phyloP scores from a whole-genome alignment of 2,797 vertebrate genomes.

The Sebastes diploproa region DNA sequence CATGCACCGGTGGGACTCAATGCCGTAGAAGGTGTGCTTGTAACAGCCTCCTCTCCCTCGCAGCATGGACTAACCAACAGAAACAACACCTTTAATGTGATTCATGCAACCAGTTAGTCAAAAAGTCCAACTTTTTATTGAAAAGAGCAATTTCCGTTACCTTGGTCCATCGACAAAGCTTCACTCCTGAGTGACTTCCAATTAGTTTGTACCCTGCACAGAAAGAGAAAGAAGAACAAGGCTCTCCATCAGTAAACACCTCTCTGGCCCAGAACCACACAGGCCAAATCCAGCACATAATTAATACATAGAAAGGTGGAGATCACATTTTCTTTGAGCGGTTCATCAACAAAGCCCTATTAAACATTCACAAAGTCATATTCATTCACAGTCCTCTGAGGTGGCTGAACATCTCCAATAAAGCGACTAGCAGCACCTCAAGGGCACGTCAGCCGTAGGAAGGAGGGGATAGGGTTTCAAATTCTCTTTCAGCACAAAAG shows the following conservation, averaged over 20 bases:
- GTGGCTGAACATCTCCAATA: neutral
- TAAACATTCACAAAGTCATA: neutral
- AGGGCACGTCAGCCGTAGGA: neutral
- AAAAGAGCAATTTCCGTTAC: constrained; percentile 67
- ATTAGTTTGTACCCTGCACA: constrained; percentile 91
- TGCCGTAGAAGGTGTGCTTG: constrained; percentile 97
- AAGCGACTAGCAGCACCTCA: neutral
- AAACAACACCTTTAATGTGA: neutral
- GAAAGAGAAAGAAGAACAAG: constrained; percentile 9
- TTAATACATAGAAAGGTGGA: neutral
- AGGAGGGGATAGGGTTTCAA: neutral
- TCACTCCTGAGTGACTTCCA: constrained; percentile 96
- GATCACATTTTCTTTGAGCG: neutral
- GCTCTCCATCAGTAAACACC: neutral
- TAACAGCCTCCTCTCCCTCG: constrained; percentile 95
- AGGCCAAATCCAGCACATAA: neutral
- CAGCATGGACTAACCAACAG: constrained; percentile 87
- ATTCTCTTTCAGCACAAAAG: constrained; percentile 16
- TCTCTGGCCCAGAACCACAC: neutral
- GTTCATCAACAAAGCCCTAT: neutral
- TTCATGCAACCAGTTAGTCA: neutral
- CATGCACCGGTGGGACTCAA: constrained; percentile 97
- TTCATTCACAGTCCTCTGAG: neutral
- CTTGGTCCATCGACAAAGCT: constrained; percentile 98
- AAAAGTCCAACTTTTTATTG: neutral